A percentile compares a stretch with the other conserved stretches of the same genome.
These are phyloP conservation scores for Lycophotia porphyrea DNA, from an alignment of 2,888 invertebrate genomes.

Conservation along the genomic window DNA sequence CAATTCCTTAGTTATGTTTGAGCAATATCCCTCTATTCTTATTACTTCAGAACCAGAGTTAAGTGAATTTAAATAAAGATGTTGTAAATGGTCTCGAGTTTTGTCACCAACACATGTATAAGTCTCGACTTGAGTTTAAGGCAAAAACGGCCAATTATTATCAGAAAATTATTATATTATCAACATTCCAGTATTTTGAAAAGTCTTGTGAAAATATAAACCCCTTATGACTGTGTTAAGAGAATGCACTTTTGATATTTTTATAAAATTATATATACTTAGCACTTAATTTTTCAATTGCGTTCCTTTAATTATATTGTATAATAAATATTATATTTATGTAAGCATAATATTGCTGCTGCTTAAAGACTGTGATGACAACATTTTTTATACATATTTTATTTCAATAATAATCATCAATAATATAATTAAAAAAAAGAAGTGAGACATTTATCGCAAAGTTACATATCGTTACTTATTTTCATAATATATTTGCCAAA, in stretches of 20 bases:
- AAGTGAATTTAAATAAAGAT: conserved; percentile 11
- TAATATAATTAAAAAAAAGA: conserved; percentile 26
- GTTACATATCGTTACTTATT: conserved; percentile 60
- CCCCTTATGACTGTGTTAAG: conserved; percentile 6
- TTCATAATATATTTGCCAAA: conserved; percentile 60
- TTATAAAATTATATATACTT: conserved; percentile 44
- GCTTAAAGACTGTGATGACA: conserved; percentile 45
- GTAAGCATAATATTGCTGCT: conserved; percentile 29
- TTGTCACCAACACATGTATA: background rate
- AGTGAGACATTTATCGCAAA: conserved; percentile 47
- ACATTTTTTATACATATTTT: conserved; percentile 9
- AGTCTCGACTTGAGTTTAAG: conserved; percentile 16
- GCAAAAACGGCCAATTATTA: background rate
- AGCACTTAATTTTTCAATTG: conserved; percentile 39
- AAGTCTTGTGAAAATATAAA: conserved; percentile 9
- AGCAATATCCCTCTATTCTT: conserved; percentile 5
- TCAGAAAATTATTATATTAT: conserved; percentile 7
- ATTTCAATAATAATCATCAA: conserved; percentile 25
- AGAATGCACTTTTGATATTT: conserved; percentile 40
- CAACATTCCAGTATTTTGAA: conserved; percentile 30
- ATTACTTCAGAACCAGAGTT: conserved; percentile 23
- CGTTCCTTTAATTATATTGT: conserved; percentile 34
- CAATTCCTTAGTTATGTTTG: background rate
- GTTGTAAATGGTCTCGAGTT: conserved; percentile 29
- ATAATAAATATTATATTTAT: conserved; percentile 23